These are phyloP conservation scores for Apis cerana DNA, from an alignment of 1,140 invertebrate genomes.

Conservation along the genomic window DNA sequence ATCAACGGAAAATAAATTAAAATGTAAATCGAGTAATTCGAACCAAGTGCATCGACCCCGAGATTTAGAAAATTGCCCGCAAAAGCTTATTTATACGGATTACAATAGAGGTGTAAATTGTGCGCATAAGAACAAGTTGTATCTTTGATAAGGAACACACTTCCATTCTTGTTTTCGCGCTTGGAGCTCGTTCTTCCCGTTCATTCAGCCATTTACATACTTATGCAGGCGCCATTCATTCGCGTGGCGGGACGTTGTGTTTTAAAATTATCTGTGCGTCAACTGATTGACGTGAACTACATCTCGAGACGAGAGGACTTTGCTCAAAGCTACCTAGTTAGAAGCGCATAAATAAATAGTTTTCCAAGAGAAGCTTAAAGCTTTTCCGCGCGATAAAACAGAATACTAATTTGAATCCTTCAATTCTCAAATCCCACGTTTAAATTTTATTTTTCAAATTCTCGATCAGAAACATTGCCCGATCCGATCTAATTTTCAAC, in stretches of 20 bases:
- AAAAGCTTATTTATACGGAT: background rate
- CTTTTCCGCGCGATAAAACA: no score
- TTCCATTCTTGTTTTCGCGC: conserved; percentile 41
- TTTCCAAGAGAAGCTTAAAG: no score
- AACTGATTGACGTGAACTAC: conserved; percentile 23
- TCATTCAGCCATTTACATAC: conserved; percentile 34
- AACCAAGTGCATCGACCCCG: background rate
- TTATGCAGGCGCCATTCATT: conserved; percentile 40
- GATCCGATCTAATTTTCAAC: no score
- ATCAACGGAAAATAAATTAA: no score
- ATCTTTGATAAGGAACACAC: background rate
- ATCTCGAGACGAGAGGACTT: background rate
- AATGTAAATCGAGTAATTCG: no score
- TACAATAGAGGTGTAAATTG: conserved; percentile 10
- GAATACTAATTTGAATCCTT: no score
- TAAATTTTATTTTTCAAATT: no score
- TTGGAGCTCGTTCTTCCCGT: conserved; percentile 29
- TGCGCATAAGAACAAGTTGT: conserved; percentile 13
- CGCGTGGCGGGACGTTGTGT: background rate
- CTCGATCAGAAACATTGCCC: no score
- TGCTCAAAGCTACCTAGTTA: background rate
- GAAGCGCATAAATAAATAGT: background rate
- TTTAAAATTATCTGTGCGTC: conserved; percentile 31
- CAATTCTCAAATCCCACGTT: no score
- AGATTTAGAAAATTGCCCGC: background rate